A percentile compares a stretch with the other conserved stretches of the same genome.
These are phyloP conservation scores for Dynastes grantii DNA, from an alignment of 2,888 invertebrate species.

Conservation along the genomic window DNA sequence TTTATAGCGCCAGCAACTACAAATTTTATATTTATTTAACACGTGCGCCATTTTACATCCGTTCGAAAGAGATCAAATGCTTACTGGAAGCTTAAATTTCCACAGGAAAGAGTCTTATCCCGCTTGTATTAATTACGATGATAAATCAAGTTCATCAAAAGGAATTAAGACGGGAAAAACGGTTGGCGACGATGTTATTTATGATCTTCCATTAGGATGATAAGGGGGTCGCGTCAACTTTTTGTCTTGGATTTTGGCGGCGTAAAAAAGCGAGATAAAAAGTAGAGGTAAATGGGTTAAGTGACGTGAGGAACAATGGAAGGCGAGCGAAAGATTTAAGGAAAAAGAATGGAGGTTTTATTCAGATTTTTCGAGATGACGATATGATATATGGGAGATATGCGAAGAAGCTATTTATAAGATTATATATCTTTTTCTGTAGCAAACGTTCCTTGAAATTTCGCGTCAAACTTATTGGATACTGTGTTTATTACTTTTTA, in stretches of 20 bases:
- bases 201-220: conserved; percentile 15
- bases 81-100: background rate
- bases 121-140: conserved; percentile 10
- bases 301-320: background rate
- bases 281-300: background rate
- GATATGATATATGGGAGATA: too few relatives aligned
- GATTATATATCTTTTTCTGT: too few relatives aligned
- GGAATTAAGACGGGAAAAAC: conserved; percentile 4
- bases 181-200: background rate
- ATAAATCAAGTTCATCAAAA: conserved; percentile 16
- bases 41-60: too few relatives aligned
- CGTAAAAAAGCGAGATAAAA: background rate
- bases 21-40: too few relatives aligned
- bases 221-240: conserved; percentile 6
- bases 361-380: background rate
- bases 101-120: background rate
- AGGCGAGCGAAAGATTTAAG: background rate
- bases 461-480: too few relatives aligned
- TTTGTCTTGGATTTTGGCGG: background rate
- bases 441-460: too few relatives aligned
- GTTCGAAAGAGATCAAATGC: background rate
- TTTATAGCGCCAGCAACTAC: too few relatives aligned
- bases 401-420: too few relatives aligned
- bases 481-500: too few relatives aligned
- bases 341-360: conserved; percentile 5